phyloP scores from a whole-genome alignment of 2,113 vertebrate genomes.

The Herpetotheres cachinnans region DNA sequence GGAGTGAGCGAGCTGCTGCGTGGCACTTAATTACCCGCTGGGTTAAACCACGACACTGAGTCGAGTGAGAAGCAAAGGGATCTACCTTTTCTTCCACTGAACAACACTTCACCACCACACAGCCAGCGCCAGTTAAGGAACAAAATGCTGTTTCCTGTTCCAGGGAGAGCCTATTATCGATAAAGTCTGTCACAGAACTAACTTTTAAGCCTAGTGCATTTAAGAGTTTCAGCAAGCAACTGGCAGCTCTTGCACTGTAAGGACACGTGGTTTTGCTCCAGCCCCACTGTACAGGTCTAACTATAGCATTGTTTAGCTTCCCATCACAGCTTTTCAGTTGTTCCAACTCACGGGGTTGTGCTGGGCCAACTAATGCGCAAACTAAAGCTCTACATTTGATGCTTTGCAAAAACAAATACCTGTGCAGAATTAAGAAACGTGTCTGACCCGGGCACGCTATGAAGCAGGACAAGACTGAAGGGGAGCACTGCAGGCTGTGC shows the following conservation, averaged over 20 bases:
- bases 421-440: background rate
- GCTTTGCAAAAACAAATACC: background rate
- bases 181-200: background rate
- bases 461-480: background rate
- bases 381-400: background rate
- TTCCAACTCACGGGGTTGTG: background rate
- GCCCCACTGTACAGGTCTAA: background rate
- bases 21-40: too few species aligned
- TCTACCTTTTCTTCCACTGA: background rate
- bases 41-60: background rate
- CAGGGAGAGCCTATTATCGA: background rate
- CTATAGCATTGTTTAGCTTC: background rate
- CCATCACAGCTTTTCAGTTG: background rate
- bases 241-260: background rate
- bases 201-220: background rate
- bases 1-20: too few species aligned
- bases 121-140: background rate
- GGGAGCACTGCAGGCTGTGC: background rate
- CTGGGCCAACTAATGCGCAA: background rate
- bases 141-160: background rate
- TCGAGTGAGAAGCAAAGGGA: background rate
- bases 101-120: background rate
- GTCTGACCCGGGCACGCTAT: background rate
- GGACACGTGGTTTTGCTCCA: background rate
- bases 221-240: background rate